Base-by-base conservation (phyloP, 2,888 invertebrate species). In the Pristionchus entomophagus region DNA sequence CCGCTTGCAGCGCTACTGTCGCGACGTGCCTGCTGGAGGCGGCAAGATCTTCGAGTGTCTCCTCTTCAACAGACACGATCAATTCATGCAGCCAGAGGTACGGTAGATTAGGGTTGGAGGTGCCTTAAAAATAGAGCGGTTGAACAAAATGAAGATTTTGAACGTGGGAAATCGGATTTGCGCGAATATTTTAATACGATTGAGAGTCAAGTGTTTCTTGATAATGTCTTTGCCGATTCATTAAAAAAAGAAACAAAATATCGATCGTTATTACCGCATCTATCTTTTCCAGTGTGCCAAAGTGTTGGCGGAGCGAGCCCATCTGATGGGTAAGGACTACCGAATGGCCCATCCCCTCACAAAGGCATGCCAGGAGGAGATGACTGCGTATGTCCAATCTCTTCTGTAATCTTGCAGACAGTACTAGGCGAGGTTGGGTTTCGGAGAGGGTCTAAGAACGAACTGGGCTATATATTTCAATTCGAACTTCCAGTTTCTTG, bases 301-400 rank as follows among this genome's bases (percentile, higher is more conserved):
- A 86, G 96, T 97, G 93, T 95, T 99, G 86, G 95, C 96, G 69
- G 95, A 96, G 92, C 95, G 97, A 88, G 97, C 98, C 94, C 96
- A 96, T 94, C 95, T 97, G 88, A 96, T 98, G 92, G 96, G 96
- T 10, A 96, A 96, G 93, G 97, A 99, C 94, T 98, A 97, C 93
- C 96, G 96, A 94, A 96, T 97, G 85, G 97, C 97, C 92, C 96
- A 96, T 94, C 97, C 97, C 0, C 95, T 99, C 86, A 96, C 96
- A 49, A 91, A 90, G 83, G 90, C 90, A n/a, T 91, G 91, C 53
- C 87, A 88, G 49, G 84, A 87, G 8, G 91, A 91, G 80, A 85
- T 91, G 87, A 88, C 86, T 2, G 84, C 86, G 86, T 89, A 14
- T 32, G 86, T 65, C 49, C 14, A n/a, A 53, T n/a, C n/a, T n/a